Percentiles rank a stretch among this genome's conserved stretches.
These are phyloP conservation scores for Drosophila nikananu DNA, from an alignment of 1,140 invertebrate species.

Conservation along the genomic window DNA sequence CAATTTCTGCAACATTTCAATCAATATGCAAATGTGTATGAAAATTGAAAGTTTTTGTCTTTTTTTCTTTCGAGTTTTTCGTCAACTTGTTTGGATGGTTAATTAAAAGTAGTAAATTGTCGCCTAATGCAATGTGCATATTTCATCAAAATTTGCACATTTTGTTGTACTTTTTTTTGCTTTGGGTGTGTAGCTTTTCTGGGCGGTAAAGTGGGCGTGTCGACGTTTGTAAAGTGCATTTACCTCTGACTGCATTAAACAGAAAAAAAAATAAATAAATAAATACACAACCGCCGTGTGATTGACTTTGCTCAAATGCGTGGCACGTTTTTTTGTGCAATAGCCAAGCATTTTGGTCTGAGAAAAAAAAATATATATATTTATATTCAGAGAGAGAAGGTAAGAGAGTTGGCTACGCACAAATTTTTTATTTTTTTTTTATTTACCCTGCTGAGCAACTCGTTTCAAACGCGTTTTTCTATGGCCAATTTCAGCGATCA, in stretches of 20 bases:
- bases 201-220: constrained; percentile 19
- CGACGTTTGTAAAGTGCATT: constrained; percentile 65
- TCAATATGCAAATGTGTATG: constrained; percentile 69
- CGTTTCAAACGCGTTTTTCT: constrained; percentile 59
- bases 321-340: constrained; percentile 78
- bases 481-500: constrained; percentile 48
- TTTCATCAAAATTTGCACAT: constrained; percentile 45
- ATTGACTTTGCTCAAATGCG: constrained; percentile 59
- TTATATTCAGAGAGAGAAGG: constrained; percentile 4
- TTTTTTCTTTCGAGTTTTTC: constrained; percentile 1
- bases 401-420: constrained; percentile 34
- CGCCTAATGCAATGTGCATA: constrained; percentile 60
- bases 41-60: constrained; percentile 66
- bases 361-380: constrained; percentile 9
- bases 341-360: constrained; percentile 27
- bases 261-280: constrained; percentile 8
- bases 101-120: constrained; percentile 80
- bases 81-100: constrained; percentile 34
- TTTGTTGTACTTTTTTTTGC: constrained; percentile 17
- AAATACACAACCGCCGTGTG: constrained; percentile 42
- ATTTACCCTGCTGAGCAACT: constrained; percentile 31
- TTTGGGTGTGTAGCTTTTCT: constrained; percentile 43
- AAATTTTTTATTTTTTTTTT: constrained; percentile 5
- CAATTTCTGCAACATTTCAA: constrained; percentile 31
- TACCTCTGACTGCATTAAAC: constrained; percentile 70